Evolutionary conservation across 2,888 invertebrate species (phyloP).

Genomic region (Stratiomys singularior): DNA sequence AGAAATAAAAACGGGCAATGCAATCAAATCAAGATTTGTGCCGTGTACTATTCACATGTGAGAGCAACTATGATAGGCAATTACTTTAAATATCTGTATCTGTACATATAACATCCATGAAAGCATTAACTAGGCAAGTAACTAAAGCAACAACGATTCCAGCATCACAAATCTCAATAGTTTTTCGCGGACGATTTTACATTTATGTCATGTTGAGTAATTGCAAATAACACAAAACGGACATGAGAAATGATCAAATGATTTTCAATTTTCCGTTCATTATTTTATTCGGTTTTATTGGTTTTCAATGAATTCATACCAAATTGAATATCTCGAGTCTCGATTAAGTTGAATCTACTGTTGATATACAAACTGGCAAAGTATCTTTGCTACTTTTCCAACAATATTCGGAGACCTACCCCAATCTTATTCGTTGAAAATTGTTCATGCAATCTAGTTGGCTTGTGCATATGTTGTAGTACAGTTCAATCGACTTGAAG

Average conservation of each 20-base stretch:
- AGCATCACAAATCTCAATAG: constrained; percentile 7
- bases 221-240: constrained; percentile 33
- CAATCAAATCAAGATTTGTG: constrained; percentile 29
- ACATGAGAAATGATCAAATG: constrained; percentile 37
- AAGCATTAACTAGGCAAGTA: too few relatives aligned
- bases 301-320: neutral
- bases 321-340: neutral
- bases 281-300: constrained; percentile 9
- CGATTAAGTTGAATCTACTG: neutral
- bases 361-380: neutral
- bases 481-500: neutral
- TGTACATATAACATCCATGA: neutral
- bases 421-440: constrained; percentile 26
- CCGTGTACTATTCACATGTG: neutral
- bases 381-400: neutral
- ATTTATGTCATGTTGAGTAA: constrained; percentile 37
- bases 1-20: neutral
- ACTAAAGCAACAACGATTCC: neutral
- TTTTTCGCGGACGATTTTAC: constrained; percentile 12
- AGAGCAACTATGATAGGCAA: neutral
- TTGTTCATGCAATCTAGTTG: neutral
- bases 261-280: constrained; percentile 5
- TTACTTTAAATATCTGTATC: constrained; percentile 8
- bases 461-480: neutral
- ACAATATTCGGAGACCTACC: constrained; percentile 20